Percentiles rank a stretch among this genome's conserved stretches.
Conservation (phyloP, 2,113 vertebrate species). For the Trogon surrucura region DNA sequence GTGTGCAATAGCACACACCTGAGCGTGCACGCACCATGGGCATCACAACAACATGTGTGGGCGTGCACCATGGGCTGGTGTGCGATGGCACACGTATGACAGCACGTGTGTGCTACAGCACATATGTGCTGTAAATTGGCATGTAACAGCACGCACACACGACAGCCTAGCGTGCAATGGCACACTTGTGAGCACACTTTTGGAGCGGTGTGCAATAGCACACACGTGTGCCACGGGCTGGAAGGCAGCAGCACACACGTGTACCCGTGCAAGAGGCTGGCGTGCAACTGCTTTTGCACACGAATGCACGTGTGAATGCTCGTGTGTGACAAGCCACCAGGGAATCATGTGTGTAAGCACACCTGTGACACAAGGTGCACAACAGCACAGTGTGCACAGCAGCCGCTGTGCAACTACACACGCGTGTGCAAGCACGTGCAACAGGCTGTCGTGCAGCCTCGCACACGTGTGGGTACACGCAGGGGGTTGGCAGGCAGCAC, state of each 20-base stretch:
- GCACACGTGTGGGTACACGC: too few relatives aligned
- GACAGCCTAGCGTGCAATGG: too few relatives aligned
- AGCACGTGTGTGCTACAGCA: background rate
- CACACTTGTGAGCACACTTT: too few relatives aligned
- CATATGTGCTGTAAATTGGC: too few relatives aligned
- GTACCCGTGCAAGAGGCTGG: background rate
- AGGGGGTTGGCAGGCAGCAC: too few relatives aligned
- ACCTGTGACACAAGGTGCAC: too few relatives aligned
- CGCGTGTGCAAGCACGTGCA: background rate
- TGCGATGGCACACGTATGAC: background rate
- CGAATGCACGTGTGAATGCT: fast-evolving
- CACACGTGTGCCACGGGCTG: background rate
- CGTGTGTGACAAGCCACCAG: background rate
- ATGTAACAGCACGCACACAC: too few relatives aligned
- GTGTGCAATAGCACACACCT: background rate
- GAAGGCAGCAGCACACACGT: background rate
- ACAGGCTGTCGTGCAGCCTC: background rate
- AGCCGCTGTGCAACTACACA: too few relatives aligned
- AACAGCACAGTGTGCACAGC: too few relatives aligned
- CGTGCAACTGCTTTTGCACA: fast-evolving
- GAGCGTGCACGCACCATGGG: too few relatives aligned
- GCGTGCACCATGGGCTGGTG: background rate
- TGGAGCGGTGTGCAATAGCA: background rate
- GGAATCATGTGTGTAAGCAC: background rate
- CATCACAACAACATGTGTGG: too few relatives aligned